Conservation (phyloP, 2,888 invertebrate genomes). For the Leuctra nigra region DNA sequence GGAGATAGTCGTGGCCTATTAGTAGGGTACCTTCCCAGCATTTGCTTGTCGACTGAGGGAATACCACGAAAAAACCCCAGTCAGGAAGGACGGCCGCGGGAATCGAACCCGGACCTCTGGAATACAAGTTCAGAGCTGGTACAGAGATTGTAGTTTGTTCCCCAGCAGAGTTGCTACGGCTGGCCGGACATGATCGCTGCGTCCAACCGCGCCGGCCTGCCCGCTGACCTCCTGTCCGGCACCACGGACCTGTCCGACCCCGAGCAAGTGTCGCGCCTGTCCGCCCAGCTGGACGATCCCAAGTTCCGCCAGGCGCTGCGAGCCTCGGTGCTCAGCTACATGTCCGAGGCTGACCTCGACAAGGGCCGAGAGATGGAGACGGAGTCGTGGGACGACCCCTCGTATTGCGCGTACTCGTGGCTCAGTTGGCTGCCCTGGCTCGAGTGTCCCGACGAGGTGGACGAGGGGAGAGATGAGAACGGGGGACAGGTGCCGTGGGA, state of each 20-base stretch:
- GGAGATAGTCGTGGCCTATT: too few species aligned
- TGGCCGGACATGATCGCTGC: neutral
- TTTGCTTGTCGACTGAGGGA: too few species aligned
- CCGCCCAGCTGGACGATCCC: neutral
- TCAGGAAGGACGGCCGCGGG: too few species aligned
- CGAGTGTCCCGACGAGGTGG: neutral
- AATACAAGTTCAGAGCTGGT: too few species aligned
- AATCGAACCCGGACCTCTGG: too few species aligned
- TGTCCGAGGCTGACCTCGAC: neutral
- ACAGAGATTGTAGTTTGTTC: too few species aligned
- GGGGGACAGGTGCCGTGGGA: neutral
- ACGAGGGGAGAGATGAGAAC: too few species aligned
- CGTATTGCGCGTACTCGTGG: neutral
- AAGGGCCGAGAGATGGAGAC: neutral
- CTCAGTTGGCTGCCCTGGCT: slow-evolving; percentile 1
- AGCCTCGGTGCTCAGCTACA: neutral
- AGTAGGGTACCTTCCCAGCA: too few species aligned
- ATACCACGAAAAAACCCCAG: too few species aligned
- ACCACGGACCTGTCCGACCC: neutral
- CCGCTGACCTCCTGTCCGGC: neutral
- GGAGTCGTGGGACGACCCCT: neutral
- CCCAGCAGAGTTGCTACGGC: too few species aligned
- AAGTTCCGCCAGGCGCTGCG: neutral
- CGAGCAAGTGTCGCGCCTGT: neutral
- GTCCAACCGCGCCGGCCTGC: neutral